Percentiles rank a stretch among this genome's conserved stretches.
Conservation (phyloP, 2,888 invertebrate species). For the Encarsia formosa region DNA sequence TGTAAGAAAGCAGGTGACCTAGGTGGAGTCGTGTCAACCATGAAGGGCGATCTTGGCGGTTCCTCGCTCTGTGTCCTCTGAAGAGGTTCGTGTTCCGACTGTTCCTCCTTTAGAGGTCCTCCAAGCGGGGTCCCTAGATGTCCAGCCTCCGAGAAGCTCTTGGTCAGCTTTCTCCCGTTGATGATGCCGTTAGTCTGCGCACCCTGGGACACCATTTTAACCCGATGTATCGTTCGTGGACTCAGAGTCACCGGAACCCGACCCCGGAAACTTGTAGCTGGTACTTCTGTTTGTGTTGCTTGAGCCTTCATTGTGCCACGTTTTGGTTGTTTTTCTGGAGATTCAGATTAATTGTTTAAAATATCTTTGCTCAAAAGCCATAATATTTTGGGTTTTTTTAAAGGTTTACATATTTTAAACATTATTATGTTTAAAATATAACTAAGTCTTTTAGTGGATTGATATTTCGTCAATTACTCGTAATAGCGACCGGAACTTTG, state of each 20-base stretch:
- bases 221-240: slow-evolving; percentile 78
- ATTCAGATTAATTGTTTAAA: too few relatives aligned
- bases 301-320: slow-evolving; percentile 86
- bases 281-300: slow-evolving; percentile 85
- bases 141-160: slow-evolving; percentile 78
- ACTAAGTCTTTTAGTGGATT: too few relatives aligned
- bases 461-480: too few relatives aligned
- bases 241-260: slow-evolving; percentile 62
- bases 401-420: too few relatives aligned
- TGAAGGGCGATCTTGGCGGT: slow-evolving; percentile 72
- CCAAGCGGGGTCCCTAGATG: slow-evolving; percentile 48
- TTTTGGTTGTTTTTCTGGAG: slow-evolving; percentile 70
- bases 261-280: slow-evolving; percentile 56
- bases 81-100: slow-evolving; percentile 69
- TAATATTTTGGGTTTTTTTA: too few relatives aligned
- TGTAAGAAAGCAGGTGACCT: too few relatives aligned
- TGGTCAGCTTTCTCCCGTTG: slow-evolving; percentile 73
- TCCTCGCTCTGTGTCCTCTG: slow-evolving; percentile 84
- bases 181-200: slow-evolving; percentile 82
- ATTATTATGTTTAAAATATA: too few relatives aligned
- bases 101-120: slow-evolving; percentile 7
- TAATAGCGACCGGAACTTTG: too few relatives aligned
- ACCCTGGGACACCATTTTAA: slow-evolving; percentile 85
- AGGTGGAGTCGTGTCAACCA: slow-evolving; percentile 56
- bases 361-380: too few relatives aligned